Evolutionary conservation across 2,797 vertebrate genomes (phyloP).

Genomic region (Hemibagrus guttatus): DNA sequence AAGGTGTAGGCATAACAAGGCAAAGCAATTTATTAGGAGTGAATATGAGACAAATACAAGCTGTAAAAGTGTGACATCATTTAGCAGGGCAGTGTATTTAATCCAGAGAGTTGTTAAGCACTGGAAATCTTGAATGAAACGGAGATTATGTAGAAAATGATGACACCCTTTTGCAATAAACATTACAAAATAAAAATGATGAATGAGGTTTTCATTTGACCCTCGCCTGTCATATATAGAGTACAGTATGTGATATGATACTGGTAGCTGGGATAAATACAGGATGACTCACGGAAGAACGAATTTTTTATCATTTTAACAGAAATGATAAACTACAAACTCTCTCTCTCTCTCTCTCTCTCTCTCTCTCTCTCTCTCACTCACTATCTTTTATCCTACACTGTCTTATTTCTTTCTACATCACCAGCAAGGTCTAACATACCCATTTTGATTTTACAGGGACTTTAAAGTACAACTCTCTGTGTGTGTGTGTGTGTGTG

Average conservation of each 20-base stretch:
- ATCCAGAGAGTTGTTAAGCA: neutral
- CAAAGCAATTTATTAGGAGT: neutral
- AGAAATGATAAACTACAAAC: neutral
- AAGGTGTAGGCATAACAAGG: neutral
- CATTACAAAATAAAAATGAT: neutral
- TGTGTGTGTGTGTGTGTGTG: constrained; percentile 47
- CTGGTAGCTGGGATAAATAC: neutral
- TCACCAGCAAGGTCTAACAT: neutral
- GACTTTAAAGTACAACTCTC: constrained; percentile 41
- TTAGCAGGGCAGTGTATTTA: neutral
- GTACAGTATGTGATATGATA: neutral
- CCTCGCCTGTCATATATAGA: neutral
- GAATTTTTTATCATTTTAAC: neutral
- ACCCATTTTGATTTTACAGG: neutral
- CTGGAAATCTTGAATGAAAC: neutral
- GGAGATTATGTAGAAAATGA: neutral
- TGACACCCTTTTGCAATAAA: neutral
- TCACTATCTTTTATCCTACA: neutral
- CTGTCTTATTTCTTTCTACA: neutral
- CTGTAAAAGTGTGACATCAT: neutral
- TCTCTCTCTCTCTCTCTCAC: neutral
- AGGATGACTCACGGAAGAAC: neutral
- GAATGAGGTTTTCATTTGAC: neutral
- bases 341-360: neutral
- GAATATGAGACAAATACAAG: neutral